These are phyloP conservation scores for Uria lomvia DNA, from an alignment of 2,113 vertebrate species.

Conservation along the genomic window DNA sequence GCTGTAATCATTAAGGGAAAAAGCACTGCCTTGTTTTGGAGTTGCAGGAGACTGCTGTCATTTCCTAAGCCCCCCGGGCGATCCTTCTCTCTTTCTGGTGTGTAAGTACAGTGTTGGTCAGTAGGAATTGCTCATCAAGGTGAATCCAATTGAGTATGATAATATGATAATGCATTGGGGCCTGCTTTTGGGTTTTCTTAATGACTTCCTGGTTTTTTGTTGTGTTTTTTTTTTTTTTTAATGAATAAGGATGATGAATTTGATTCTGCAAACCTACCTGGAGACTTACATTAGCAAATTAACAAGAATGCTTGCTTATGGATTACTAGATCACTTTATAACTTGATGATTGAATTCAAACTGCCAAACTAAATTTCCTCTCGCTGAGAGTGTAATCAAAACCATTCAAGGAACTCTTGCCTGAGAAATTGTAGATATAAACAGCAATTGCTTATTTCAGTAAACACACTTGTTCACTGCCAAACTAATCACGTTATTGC, in stretches of 20 bases:
- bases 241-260: constrained; percentile 13
- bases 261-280: constrained; percentile 24
- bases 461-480: constrained; percentile 55
- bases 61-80: not conserved
- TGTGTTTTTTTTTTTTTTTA: not conserved
- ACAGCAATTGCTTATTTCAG: constrained; percentile 61
- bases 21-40: not conserved
- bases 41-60: not conserved
- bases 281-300: constrained; percentile 22
- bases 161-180: not conserved
- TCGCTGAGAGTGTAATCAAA: constrained; percentile 43
- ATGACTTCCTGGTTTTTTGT: not conserved
- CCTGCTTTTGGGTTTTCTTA: not conserved
- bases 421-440: constrained; percentile 67
- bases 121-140: not conserved
- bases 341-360: constrained; percentile 61
- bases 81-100: not conserved
- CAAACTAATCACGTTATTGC: constrained; percentile 41
- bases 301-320: constrained; percentile 5
- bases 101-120: not conserved
- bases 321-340: constrained; percentile 54
- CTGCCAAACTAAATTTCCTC: constrained; percentile 56
- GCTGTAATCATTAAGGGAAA: accelerated
- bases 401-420: constrained; percentile 62
- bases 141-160: not conserved